Evolutionary conservation across 2,888 invertebrate species (phyloP).

Genomic region (Protula sp.): DNA sequence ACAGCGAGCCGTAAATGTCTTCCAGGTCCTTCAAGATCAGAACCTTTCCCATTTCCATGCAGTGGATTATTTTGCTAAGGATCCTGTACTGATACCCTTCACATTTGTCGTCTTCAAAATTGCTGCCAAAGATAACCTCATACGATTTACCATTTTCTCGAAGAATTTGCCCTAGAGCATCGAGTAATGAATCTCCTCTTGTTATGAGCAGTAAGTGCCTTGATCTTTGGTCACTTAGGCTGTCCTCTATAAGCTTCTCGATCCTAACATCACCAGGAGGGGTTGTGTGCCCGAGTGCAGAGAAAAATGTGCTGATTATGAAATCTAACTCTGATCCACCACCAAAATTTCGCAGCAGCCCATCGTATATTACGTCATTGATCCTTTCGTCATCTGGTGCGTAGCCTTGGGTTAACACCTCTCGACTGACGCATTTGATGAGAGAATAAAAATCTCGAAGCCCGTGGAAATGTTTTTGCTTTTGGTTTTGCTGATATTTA

Average conservation of each 20-base stretch:
- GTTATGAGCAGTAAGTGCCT: background rate
- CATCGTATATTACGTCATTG: constrained; percentile 9
- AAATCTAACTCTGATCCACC: constrained; percentile 21
- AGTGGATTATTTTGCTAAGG: constrained; percentile 30
- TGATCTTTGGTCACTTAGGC: background rate
- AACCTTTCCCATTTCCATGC: constrained; percentile 33
- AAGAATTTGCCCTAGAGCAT: background rate
- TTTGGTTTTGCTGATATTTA: constrained; percentile 3
- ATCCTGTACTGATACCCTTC: constrained; percentile 33
- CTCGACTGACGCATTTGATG: constrained; percentile 7
- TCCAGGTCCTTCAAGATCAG: constrained; percentile 31
- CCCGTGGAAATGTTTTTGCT: constrained; percentile 12
- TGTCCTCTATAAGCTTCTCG: background rate
- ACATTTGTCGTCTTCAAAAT: constrained; percentile 31
- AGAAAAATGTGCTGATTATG: constrained; percentile 8
- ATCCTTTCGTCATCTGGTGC: no score
- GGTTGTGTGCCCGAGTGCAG: no score
- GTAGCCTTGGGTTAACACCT: no score
- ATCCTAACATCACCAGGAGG: background rate
- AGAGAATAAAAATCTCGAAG: constrained; percentile 20
- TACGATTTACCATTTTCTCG: constrained; percentile 17
- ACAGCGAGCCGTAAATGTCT: constrained; percentile 30
- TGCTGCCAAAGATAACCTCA: constrained; percentile 32
- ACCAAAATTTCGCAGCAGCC: constrained; percentile 31
- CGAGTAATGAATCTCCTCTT: background rate